Percentiles rank a stretch among this genome's conserved stretches.
Conservation (phyloP, 2,888 invertebrate genomes). For the Zonitis immaculata region DNA sequence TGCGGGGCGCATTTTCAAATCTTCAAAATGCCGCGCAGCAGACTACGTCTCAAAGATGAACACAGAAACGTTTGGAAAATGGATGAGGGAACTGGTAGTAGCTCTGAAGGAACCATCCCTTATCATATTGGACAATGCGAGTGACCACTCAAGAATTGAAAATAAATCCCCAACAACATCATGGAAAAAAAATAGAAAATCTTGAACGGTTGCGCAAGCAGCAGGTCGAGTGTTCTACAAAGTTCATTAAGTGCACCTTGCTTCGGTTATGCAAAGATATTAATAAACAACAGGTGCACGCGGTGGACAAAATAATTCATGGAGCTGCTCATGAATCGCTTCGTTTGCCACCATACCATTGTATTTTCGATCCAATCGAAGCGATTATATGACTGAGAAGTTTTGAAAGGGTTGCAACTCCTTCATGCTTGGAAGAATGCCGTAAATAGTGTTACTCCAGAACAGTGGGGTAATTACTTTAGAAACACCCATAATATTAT, state of each 20-base stretch:
- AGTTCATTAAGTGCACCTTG: background rate
- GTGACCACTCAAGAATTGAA: background rate
- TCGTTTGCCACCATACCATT: no score
- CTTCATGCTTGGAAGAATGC: no score
- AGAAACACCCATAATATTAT: background rate
- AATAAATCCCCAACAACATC: background rate
- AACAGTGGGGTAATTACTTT: no score
- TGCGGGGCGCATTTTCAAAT: background rate
- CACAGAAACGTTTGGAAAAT: background rate
- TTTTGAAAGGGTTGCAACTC: no score
- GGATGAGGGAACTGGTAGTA: background rate
- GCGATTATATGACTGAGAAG: no score
- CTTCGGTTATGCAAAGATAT: background rate
- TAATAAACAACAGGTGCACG: background rate
- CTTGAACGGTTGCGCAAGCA: background rate
- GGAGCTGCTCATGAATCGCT: no score
- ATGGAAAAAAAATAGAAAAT: background rate
- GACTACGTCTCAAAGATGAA: background rate
- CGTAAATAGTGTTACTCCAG: no score
- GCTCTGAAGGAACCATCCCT: background rate
- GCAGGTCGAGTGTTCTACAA: background rate
- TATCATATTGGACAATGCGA: background rate
- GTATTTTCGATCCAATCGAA: background rate
- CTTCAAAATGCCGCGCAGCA: background rate
- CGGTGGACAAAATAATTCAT: background rate